Percentiles rank a stretch among this genome's conserved stretches.
phyloP scores from a whole-genome alignment of 1,140 invertebrate genomes.

The Chionoecetes opilio region DNA sequence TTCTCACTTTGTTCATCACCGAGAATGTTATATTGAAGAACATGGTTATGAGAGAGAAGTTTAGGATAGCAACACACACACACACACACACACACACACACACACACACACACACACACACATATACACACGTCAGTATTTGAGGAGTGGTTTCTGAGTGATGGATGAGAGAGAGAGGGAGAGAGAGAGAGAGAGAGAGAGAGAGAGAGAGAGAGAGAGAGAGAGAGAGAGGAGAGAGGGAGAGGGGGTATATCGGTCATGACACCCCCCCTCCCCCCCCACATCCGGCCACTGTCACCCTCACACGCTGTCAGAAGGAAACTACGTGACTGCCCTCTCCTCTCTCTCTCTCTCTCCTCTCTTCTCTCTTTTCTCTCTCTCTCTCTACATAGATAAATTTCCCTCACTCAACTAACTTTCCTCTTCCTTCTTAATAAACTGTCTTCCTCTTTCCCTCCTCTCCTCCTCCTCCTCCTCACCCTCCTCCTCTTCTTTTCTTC shows the following conservation, averaged over 20 bases:
- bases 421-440: background rate
- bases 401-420: too few relatives aligned
- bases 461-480: background rate
- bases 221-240: background rate
- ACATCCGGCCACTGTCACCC: background rate
- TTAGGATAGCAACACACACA: background rate
- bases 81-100: slow-evolving; percentile 60
- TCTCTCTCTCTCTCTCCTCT: background rate
- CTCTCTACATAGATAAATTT: background rate
- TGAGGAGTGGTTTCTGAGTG: background rate
- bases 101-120: background rate
- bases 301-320: background rate
- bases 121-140: background rate
- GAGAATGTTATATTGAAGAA: too few relatives aligned
- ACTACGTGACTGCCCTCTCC: background rate
- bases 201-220: slow-evolving; percentile 10
- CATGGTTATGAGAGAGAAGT: too few relatives aligned
- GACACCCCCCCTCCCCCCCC: background rate
- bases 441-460: background rate
- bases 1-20: too few relatives aligned
- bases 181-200: slow-evolving; percentile 8
- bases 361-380: background rate
- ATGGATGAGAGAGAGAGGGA: slow-evolving; percentile 3
- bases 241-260: background rate
- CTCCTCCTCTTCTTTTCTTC: too few relatives aligned